Conservation (phyloP, 2,888 invertebrate species). For the Tipula confusa region DNA sequence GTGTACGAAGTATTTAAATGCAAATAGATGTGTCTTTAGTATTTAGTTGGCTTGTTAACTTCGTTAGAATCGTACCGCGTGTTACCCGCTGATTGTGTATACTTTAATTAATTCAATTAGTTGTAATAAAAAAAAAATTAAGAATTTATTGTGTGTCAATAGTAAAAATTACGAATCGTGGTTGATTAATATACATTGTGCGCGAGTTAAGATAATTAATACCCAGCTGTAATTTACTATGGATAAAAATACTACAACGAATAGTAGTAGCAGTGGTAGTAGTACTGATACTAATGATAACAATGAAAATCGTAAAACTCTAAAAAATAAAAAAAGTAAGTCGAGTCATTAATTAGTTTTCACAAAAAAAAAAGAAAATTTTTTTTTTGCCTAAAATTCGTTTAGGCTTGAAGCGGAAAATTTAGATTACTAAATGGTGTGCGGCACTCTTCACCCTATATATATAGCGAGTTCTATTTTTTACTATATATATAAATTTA, state of each 20-base stretch:
- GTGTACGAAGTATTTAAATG: not conserved
- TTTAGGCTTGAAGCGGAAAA: not conserved
- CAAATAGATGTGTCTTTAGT: not conserved
- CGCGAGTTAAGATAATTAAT: not conserved
- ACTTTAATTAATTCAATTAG: not conserved
- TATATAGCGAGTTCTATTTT: not conserved
- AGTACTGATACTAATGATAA: not conserved
- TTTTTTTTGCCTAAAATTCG: not conserved
- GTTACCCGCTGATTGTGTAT: not conserved
- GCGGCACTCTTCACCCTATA: not conserved
- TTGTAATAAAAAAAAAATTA: not conserved
- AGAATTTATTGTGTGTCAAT: not conserved
- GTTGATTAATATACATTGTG: not conserved
- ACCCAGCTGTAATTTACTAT: not conserved
- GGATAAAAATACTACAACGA: not conserved
- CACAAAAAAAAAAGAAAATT: not conserved
- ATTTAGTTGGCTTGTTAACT: not conserved
- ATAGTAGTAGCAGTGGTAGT: not conserved
- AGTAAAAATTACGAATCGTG: not conserved
- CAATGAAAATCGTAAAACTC: not conserved
- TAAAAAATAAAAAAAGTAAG: not conserved
- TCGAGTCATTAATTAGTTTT: conserved; percentile 15
- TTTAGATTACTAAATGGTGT: not conserved
- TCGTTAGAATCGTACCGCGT: not conserved
- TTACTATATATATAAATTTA: not conserved